Conservation (phyloP, 2,797 vertebrate species). For the Arrhamphus sclerolepis region DNA sequence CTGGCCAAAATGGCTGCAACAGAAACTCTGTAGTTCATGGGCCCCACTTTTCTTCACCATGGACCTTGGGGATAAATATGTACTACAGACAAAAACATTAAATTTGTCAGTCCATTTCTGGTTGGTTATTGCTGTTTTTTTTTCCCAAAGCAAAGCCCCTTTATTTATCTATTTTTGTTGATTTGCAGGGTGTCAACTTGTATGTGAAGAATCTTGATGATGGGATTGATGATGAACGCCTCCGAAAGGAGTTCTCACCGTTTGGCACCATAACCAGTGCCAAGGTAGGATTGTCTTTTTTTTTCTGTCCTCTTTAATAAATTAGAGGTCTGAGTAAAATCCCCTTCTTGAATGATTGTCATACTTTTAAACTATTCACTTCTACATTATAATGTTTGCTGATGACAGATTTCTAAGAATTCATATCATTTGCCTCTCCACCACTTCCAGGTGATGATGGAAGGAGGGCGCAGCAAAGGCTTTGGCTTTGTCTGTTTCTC, state of each 20-base stretch:
- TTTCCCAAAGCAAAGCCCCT: neutral
- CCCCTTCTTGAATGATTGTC: too few species aligned
- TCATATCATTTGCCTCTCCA: neutral
- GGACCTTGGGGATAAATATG: conserved; percentile 69
- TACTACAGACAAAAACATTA: conserved; percentile 56
- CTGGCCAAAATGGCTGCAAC: conserved; percentile 77
- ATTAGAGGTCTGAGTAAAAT: neutral
- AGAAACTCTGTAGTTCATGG: conserved; percentile 70
- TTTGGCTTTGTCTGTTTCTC: conserved; percentile 99
- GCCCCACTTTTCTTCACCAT: conserved; percentile 48
- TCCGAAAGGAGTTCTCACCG: conserved; percentile 82
- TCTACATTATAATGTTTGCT: too few species aligned
- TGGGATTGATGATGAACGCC: conserved; percentile 89
- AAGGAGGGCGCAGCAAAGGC: conserved; percentile 96
- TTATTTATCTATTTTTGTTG: neutral
- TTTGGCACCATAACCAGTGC: conserved; percentile 85
- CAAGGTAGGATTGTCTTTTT: conserved; percentile 66
- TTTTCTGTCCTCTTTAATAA: neutral
- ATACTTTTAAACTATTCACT: too few species aligned
- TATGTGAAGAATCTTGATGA: conserved; percentile 99
- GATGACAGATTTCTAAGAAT: neutral
- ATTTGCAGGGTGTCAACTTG: conserved; percentile 91
- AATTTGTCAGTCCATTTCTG: neutral
- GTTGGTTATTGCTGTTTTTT: neutral
- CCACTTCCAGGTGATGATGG: conserved; percentile 92